These are phyloP conservation scores for Parnassius apollo DNA, from an alignment of 2,888 invertebrate genomes.

Conservation along the genomic window DNA sequence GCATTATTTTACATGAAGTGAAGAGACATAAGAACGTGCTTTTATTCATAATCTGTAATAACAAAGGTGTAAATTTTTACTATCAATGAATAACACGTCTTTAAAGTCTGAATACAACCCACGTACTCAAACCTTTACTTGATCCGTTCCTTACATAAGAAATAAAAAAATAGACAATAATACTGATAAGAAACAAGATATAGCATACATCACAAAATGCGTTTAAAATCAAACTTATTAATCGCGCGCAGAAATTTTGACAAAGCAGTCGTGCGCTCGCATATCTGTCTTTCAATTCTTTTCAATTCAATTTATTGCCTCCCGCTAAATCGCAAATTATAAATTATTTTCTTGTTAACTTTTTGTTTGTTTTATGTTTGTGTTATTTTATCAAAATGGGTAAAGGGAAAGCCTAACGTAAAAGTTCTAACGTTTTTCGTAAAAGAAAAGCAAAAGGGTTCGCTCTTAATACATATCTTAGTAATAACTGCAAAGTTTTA, in stretches of 20 bases:
- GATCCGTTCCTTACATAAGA: constrained; percentile 13
- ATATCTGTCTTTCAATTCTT: too few species aligned
- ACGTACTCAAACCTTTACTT: constrained; percentile 16
- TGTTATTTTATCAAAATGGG: too few species aligned
- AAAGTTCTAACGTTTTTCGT: too few species aligned
- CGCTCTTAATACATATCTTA: too few species aligned
- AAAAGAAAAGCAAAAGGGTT: too few species aligned
- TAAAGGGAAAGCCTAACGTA: too few species aligned
- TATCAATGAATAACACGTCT: constrained; percentile 9
- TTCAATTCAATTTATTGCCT: too few species aligned
- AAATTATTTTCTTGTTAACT: too few species aligned
- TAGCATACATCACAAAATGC: neutral
- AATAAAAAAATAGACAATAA: constrained; percentile 10
- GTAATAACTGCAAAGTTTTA: too few species aligned
- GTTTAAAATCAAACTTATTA: neutral
- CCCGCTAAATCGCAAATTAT: too few species aligned
- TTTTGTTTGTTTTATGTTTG: too few species aligned
- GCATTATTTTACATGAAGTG: constrained; percentile 1
- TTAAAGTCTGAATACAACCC: neutral
- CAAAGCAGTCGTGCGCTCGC: too few species aligned
- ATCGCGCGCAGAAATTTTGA: neutral
- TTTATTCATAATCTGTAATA: neutral
- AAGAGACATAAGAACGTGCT: constrained; percentile 2
- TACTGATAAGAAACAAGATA: constrained; percentile 8
- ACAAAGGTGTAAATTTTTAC: neutral